A percentile compares a stretch with the other conserved stretches of the same genome.
Evolutionary conservation across 2,113 vertebrate species (phyloP).

Genomic region (Nicator chloris): DNA sequence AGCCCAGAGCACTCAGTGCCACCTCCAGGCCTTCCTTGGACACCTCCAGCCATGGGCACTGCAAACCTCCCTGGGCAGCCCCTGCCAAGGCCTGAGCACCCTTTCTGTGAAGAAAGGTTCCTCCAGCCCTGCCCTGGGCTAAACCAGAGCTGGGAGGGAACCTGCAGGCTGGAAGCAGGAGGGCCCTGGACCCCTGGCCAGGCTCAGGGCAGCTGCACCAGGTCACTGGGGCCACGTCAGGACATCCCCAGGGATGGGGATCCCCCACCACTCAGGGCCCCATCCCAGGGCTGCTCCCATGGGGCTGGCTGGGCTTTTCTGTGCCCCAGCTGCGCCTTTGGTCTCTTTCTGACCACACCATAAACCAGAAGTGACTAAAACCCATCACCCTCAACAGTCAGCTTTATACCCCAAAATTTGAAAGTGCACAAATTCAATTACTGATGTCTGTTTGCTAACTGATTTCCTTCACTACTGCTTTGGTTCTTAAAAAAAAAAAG

Average conservation of each 20-base stretch:
- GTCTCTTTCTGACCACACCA: neutral
- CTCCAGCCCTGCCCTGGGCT: neutral
- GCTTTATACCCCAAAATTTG: neutral
- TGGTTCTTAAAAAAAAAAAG: neutral
- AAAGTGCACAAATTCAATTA: neutral
- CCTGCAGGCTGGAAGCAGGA: neutral
- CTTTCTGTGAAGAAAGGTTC: neutral
- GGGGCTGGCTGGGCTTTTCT: neutral
- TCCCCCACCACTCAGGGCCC: accelerated
- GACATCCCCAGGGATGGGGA: neutral
- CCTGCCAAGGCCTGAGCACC: neutral
- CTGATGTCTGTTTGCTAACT: neutral
- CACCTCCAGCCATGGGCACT: neutral
- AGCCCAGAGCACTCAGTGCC: neutral
- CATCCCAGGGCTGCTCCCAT: neutral
- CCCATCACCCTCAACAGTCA: neutral
- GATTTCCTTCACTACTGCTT: neutral
- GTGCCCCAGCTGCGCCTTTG: neutral
- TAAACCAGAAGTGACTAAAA: neutral
- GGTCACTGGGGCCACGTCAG: accelerated
- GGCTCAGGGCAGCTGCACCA: neutral
- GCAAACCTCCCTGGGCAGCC: neutral
- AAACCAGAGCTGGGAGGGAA: neutral
- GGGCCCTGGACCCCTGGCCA: accelerated
- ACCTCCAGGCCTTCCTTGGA: neutral